Conservation (phyloP, 2,113 vertebrate genomes). For the Pteronura brasiliensis region DNA sequence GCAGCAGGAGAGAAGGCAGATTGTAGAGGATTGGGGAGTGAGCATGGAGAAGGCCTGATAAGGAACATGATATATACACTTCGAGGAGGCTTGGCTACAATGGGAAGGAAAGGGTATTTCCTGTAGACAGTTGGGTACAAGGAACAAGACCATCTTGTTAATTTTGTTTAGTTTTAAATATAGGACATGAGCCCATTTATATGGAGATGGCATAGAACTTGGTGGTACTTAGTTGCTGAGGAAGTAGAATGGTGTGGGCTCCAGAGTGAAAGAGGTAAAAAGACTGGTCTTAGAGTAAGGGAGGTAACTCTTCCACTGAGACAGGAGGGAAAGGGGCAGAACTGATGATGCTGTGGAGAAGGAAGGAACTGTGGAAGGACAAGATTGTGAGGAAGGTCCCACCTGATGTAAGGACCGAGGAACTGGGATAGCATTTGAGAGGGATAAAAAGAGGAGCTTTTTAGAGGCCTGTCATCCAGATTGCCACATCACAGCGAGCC, state of each 20-base stretch:
- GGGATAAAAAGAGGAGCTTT: neutral
- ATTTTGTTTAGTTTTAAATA: conserved; percentile 54
- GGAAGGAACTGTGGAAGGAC: neutral
- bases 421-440: conserved; percentile 26
- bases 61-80: neutral
- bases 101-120: neutral
- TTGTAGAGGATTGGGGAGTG: neutral
- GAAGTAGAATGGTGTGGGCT: neutral
- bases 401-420: neutral
- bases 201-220: neutral
- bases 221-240: neutral
- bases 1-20: conserved; percentile 38
- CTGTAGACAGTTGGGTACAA: neutral
- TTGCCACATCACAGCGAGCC: neutral
- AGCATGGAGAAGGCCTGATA: neutral
- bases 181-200: neutral
- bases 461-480: neutral
- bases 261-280: neutral
- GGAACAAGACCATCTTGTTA: neutral
- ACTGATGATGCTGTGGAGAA: neutral
- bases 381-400: neutral
- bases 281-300: neutral
- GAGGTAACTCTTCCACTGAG: neutral
- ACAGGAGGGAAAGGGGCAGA: neutral
- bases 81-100: neutral